Evolutionary conservation across 2,888 invertebrate species (phyloP).

Genomic region (Calliphora vomitoria): DNA sequence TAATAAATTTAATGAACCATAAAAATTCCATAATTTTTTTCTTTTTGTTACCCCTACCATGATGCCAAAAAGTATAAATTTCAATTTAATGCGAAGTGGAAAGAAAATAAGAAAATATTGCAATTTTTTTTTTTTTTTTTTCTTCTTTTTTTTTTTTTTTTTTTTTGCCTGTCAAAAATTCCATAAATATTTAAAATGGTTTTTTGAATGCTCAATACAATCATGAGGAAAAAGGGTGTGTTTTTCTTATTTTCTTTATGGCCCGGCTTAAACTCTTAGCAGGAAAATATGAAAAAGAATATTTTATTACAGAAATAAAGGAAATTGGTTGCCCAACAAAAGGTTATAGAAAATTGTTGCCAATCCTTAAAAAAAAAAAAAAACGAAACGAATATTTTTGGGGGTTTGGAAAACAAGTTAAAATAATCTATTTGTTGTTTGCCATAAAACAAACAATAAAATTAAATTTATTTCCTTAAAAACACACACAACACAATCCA

Average conservation of each 20-base stretch:
- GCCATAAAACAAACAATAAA: not conserved
- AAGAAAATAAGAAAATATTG: conserved; percentile 6
- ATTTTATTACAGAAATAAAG: not conserved
- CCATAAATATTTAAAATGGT: conserved; percentile 36
- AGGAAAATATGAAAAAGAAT: not conserved
- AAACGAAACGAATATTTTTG: conserved; percentile 1
- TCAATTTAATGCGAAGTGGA: not conserved
- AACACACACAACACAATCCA: not conserved
- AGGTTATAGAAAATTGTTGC: not conserved
- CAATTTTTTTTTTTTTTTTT: conserved; percentile 8
- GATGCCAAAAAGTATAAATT: not conserved
- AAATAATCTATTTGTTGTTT: not conserved
- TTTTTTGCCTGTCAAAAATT: not conserved
- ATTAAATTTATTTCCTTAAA: conserved; percentile 11
- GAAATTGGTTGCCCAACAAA: not conserved
- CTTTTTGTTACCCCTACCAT: not conserved
- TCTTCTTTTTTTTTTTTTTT: not conserved
- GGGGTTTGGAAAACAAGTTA: not conserved
- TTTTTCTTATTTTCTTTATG: not conserved
- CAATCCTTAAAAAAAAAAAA: conserved; percentile 9
- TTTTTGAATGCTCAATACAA: conserved; percentile 6
- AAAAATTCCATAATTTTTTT: conserved; percentile 18
- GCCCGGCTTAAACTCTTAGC: not conserved
- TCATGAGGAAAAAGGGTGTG: not conserved
- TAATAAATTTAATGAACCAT: conserved; percentile 42